Conservation (phyloP, 1,140 invertebrate species). For the Scaptomyza graminum region DNA sequence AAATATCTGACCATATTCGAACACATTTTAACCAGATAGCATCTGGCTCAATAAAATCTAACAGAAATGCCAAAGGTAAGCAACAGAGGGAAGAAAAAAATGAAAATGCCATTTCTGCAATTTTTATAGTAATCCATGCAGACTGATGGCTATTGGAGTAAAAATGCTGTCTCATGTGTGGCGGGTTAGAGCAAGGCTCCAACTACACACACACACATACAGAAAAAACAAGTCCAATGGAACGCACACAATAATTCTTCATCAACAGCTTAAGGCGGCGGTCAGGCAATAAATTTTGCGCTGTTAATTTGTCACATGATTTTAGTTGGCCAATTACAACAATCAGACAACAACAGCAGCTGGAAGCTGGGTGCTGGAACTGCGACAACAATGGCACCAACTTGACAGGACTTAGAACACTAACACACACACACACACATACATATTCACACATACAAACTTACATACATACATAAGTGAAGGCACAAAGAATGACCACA, state of each 20-base stretch:
- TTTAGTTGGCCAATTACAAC: constrained; percentile 82
- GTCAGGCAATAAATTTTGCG: constrained; percentile 80
- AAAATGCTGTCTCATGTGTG: constrained; percentile 1
- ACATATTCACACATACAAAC: background rate
- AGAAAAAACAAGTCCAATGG: constrained; percentile 6
- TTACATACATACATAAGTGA: constrained; percentile 3
- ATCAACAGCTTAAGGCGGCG: constrained; percentile 81
- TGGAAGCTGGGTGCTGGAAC: constrained; percentile 15
- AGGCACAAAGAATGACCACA: constrained; percentile 31
- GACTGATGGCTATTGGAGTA: background rate
- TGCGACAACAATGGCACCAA: constrained; percentile 62
- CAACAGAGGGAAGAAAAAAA: too few relatives aligned
- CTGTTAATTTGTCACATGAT: constrained; percentile 83
- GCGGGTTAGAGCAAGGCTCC: constrained; percentile 23
- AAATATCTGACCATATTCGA: too few relatives aligned
- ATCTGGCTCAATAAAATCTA: background rate
- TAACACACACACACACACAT: constrained; percentile 4
- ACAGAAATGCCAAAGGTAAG: background rate
- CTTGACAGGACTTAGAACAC: constrained; percentile 35
- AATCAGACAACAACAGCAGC: constrained; percentile 70
- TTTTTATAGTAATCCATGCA: constrained; percentile 1
- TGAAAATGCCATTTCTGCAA: background rate
- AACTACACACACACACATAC: background rate
- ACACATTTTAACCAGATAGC: constrained; percentile 10
- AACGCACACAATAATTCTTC: constrained; percentile 77